These are phyloP conservation scores for Stomorhina lunata DNA, from an alignment of 2,888 invertebrate genomes.

Conservation along the genomic window DNA sequence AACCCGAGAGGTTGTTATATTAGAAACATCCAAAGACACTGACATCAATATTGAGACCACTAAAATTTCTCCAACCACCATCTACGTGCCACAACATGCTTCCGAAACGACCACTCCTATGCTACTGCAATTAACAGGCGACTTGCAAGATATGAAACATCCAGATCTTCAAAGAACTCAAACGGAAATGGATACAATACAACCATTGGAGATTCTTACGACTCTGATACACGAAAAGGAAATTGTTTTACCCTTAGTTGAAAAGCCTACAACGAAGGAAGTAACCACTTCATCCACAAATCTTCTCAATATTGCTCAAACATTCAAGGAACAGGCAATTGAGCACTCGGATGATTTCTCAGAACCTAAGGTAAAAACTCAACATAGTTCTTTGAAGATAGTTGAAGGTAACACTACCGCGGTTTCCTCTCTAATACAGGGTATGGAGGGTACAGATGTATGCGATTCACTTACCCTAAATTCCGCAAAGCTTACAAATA, in stretches of 20 bases:
- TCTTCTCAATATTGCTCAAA: conserved; percentile 81
- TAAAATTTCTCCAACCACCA: not conserved
- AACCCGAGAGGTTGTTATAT: conserved; percentile 66
- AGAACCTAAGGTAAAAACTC: conserved; percentile 17
- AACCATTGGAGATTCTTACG: conserved; percentile 70
- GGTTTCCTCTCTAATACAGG: conserved; percentile 70
- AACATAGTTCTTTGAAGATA: conserved; percentile 80
- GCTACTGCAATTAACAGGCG: conserved; percentile 69
- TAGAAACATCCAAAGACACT: conserved; percentile 69
- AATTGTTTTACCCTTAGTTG: conserved; percentile 44
- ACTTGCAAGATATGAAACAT: conserved; percentile 42
- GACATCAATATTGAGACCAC: conserved; percentile 33
- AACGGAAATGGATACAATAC: conserved; percentile 67
- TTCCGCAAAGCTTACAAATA: conserved; percentile 57
- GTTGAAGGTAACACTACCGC: conserved; percentile 70
- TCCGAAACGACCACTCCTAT: conserved; percentile 68
- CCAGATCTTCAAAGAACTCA: conserved; percentile 67
- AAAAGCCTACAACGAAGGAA: conserved; percentile 57
- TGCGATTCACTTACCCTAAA: conserved; percentile 69
- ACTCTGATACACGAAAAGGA: conserved; percentile 72
- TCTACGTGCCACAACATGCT: conserved; percentile 36
- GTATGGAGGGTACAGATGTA: conserved; percentile 73
- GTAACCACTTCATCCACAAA: conserved; percentile 74
- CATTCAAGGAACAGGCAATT: conserved; percentile 82
- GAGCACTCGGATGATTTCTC: conserved; percentile 80